A percentile compares a stretch with the other conserved stretches of the same genome.
Conservation (phyloP, 2,888 invertebrate species). For the Xylota segnis region DNA sequence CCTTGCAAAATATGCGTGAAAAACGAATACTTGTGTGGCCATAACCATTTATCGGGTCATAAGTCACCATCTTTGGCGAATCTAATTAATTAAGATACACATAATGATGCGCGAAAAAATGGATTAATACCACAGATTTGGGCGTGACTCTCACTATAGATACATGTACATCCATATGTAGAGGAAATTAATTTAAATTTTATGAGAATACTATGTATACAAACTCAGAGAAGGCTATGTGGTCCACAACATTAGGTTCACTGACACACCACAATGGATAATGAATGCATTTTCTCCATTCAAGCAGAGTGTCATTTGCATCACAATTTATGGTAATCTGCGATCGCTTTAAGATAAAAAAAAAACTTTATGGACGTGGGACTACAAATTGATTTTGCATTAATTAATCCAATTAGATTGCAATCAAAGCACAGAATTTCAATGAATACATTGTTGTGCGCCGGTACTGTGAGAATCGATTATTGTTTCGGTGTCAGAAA, state of each 20-base stretch:
- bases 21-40: neutral
- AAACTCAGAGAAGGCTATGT: too few species aligned
- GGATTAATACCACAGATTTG: neutral
- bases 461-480: too few species aligned
- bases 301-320: neutral
- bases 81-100: neutral
- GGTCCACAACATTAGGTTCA: constrained; percentile 2
- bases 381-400: neutral
- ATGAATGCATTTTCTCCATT: constrained; percentile 8
- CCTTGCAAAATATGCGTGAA: neutral
- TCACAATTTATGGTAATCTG: neutral
- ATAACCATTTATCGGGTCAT: neutral
- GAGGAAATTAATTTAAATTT: constrained; percentile 13
- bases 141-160: constrained; percentile 11
- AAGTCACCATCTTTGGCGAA: neutral
- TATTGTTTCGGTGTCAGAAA: too few species aligned
- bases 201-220: neutral
- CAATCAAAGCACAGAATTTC: neutral
- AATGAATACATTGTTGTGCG: too few species aligned
- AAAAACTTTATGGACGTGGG: neutral
- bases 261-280: neutral
- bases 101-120: neutral
- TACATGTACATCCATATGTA: neutral
- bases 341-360: neutral
- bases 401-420: constrained; percentile 8